Conservation (phyloP, 2,888 invertebrate genomes). For the Oligia strigilis region DNA sequence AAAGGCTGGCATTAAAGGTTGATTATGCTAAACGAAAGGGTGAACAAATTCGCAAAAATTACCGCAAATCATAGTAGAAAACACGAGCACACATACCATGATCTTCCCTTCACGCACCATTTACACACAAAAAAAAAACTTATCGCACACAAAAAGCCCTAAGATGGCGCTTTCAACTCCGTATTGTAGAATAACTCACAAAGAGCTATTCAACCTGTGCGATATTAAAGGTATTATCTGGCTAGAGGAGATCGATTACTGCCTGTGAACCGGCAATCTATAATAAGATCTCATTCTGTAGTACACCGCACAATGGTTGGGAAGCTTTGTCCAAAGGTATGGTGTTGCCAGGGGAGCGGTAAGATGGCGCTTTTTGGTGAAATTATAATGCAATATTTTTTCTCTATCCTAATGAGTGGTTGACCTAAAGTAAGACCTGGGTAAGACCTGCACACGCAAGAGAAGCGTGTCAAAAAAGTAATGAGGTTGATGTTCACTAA, state of each 20-base stretch:
- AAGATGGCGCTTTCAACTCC: slow-evolving; percentile 66
- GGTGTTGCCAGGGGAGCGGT: slow-evolving; percentile 51
- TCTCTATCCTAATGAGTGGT: background rate
- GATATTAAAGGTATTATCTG: slow-evolving; percentile 72
- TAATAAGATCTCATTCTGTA: slow-evolving; percentile 81
- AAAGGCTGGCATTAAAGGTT: too few species aligned
- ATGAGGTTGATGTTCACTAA: background rate
- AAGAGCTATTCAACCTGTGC: slow-evolving; percentile 65
- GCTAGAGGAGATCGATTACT: slow-evolving; percentile 74
- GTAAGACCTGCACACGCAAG: background rate
- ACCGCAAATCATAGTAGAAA: slow-evolving; percentile 7
- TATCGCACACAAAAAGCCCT: slow-evolving; percentile 54
- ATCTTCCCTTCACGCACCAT: slow-evolving; percentile 37
- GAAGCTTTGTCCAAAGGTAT: slow-evolving; percentile 71
- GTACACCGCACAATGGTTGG: slow-evolving; percentile 73
- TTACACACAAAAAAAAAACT: slow-evolving; percentile 49
- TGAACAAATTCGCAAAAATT: background rate
- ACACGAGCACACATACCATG: slow-evolving; percentile 14
- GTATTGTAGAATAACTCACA: slow-evolving; percentile 62
- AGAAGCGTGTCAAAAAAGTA: background rate
- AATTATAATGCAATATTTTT: slow-evolving; percentile 5
- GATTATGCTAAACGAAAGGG: background rate
- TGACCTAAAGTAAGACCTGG: background rate
- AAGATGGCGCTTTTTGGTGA: slow-evolving; percentile 61
- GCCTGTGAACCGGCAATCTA: slow-evolving; percentile 74